phyloP scores from a whole-genome alignment of 2,888 invertebrate species.

The Hofmannophila pseudospretella region DNA sequence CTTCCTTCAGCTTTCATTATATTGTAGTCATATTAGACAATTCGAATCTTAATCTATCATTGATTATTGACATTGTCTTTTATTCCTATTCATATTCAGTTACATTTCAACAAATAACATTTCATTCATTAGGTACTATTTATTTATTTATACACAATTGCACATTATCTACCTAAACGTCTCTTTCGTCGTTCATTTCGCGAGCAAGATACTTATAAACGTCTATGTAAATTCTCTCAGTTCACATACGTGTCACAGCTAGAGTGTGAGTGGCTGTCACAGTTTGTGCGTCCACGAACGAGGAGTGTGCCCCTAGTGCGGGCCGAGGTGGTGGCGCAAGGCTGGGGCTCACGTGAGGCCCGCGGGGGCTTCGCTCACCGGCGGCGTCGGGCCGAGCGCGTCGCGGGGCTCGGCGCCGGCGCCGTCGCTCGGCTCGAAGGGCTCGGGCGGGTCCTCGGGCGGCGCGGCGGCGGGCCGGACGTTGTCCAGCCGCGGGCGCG shows the following conservation, averaged over 20 bases:
- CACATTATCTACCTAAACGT: constrained; percentile 65
- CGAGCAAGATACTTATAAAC: constrained; percentile 34
- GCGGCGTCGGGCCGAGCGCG: constrained; percentile 26
- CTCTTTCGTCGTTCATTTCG: constrained; percentile 44
- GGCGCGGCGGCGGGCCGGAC: constrained; percentile 69
- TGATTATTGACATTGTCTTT: constrained; percentile 54
- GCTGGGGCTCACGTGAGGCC: constrained; percentile 39
- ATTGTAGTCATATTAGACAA: constrained; percentile 29
- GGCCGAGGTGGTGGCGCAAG: constrained; percentile 10
- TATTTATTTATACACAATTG: constrained; percentile 62
- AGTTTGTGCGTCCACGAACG: constrained; percentile 32
- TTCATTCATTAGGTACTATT: constrained; percentile 53
- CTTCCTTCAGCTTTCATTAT: constrained; percentile 36
- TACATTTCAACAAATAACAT: constrained; percentile 69
- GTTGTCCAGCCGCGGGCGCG: constrained; percentile 66
- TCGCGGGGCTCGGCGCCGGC: constrained; percentile 19
- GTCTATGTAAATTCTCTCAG: constrained; percentile 41
- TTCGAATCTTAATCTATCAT: constrained; percentile 29
- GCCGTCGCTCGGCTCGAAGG: constrained; percentile 18
- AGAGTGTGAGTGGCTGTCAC: constrained; percentile 9
- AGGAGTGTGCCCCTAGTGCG: constrained; percentile 17
- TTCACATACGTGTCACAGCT: constrained; percentile 39
- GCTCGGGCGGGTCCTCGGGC: constrained; percentile 47
- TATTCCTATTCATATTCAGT: constrained; percentile 44
- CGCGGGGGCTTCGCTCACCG: constrained; percentile 26